phyloP scores from a whole-genome alignment of 2,888 invertebrate species.

The Epicampocera succincta region DNA sequence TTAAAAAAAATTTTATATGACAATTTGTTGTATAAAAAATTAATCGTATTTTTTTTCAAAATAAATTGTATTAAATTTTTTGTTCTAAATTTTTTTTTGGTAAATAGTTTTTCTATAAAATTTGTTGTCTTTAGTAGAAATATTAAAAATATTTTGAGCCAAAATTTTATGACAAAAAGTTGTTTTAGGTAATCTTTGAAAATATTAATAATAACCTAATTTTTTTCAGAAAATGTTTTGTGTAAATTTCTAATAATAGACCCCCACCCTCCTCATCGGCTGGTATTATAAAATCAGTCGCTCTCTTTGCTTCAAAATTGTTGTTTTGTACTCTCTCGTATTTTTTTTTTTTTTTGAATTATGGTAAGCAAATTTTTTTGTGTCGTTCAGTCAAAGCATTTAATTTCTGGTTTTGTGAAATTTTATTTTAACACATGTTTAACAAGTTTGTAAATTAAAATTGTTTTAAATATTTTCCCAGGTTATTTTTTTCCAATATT shows the following conservation, averaged over 20 bases:
- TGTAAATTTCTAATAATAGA: background rate
- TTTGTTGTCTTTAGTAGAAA: no score
- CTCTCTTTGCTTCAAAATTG: constrained; percentile 25
- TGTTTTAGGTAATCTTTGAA: no score
- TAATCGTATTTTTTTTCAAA: no score
- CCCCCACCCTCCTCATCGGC: background rate
- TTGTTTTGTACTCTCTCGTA: constrained; percentile 45
- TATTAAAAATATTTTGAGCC: no score
- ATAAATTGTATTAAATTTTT: no score
- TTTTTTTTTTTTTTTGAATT: constrained; percentile 37
- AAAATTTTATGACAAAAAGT: no score
- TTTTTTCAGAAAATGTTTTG: background rate
- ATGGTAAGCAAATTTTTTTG: constrained; percentile 10
- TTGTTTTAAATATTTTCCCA: constrained; percentile 47
- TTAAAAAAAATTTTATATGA: no score
- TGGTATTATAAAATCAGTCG: constrained; percentile 56
- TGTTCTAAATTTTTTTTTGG: no score
- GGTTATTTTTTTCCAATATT: background rate
- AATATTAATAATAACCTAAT: no score
- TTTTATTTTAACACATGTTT: constrained; percentile 61
- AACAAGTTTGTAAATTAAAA: constrained; percentile 57
- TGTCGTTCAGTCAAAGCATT: constrained; percentile 10
- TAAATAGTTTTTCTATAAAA: no score
- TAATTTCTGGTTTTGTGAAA: constrained; percentile 29
- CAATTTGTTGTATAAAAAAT: no score